Evolutionary conservation across 2,113 vertebrate genomes (phyloP), one percentile per base, ranked within the genome.

Genomic region (Felis catus): DNA sequence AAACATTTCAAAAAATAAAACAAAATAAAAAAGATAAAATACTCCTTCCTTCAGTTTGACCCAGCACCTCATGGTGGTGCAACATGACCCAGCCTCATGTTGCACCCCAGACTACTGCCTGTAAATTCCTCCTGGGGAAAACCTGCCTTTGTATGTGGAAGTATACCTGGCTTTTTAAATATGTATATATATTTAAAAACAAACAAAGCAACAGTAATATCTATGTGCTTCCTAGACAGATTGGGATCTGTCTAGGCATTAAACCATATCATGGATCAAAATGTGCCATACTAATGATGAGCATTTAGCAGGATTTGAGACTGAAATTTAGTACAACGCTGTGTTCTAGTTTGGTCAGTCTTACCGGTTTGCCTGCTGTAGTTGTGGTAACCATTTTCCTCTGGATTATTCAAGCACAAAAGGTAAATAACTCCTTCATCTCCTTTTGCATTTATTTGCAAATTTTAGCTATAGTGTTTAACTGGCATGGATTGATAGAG

Each of bases 21-120:
- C 7, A 61, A 61, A 61, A 23, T 61, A 58, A 21, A 21, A 21
- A 61, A 9, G 58, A 61, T 48, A 48, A 76, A 76, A 76, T 76
- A 76, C 27, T 31, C 73, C 14, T 76, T 76, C 98, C 99, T 99
- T 98, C 99, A 99, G 94, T 99, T 99, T 98, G 99, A 99, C 98
- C 99, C 99, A 94, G 99, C 99, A 15, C 99, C 99, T 98, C 99
- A 99, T 91, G 99, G 99, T 68, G 99, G 99, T 98, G 99, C 51
- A 51, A 51, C 51, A 51, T 14, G 14, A 51, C 51, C 51, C 51
- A 99, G 97, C 99, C 99, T 96, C 99, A 99, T 15, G 99, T 99
- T 65, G 99, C 97, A 99, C 99, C 97, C 99, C 99, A 89, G 99
- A 99, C 98, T 99, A 99, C 98, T 99, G 99, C 99, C 98, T 99